Base-by-base conservation (phyloP, 2,113 vertebrate genomes). In the Uria aalge region DNA sequence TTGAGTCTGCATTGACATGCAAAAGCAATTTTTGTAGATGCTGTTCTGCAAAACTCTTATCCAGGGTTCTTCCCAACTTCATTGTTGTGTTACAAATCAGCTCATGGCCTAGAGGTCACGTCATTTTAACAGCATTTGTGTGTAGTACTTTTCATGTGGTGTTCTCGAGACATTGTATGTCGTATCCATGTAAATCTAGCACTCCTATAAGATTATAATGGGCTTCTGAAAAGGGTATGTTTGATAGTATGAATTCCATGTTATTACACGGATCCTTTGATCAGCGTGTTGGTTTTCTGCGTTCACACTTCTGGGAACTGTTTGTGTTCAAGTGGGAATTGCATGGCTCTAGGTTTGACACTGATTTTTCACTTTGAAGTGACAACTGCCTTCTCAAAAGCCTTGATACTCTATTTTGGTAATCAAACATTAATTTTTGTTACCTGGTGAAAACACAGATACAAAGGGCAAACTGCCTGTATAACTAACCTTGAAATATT, bases 291-390 rank as follows among this genome's bases (percentile, higher is more conserved):
- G 53, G 3, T 9, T 5, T 67, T 83, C 68, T 82, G n/a, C 52
- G 67, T 71, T 96, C 80, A 66, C 36, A 12, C 60, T 81, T 92
- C 48, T 56, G 79, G 64, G 55, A 91, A 43, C 73, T 72, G 73
- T 77, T 92, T 90, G 63, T 74, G 40, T 88, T 84, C 82, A 56
- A 81, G 66, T 53, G 80, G 80, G 66, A 91, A 53, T 77, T 85
- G 72, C 40, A 11, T 71, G 83, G 73, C 82, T 84, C 38, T 47
- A 7, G 71, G 10, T 94, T 90, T 88, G 82, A 88, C 76, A 41
- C 26, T 85, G 81, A 66, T 72, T 91, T 92, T 94, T 84, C 69
- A 34, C 53, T 92, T 94, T 97, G 91, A 95, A 79, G 83, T 91
- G 91, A 20, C 48, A 87, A 72, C 77, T 62, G 57, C 63, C 23